Percentiles rank a stretch among this genome's conserved stretches.
Conservation (phyloP, 2,113 vertebrate genomes). For the Pseudopodoces humilis region DNA sequence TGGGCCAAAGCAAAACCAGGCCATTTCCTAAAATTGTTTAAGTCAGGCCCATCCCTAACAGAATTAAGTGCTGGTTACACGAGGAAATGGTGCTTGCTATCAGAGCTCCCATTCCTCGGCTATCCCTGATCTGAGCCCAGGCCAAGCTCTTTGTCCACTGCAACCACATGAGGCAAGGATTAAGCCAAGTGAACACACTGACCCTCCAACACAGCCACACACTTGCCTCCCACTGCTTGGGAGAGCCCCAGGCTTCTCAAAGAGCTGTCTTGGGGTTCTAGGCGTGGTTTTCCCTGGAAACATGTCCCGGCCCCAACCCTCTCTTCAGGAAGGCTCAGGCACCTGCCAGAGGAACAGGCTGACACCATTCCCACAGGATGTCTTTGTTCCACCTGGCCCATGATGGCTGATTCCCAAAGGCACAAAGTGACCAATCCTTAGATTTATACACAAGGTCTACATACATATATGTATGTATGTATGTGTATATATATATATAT, state of each 20-base stretch:
- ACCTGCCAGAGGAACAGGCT: not conserved
- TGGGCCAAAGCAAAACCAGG: not conserved
- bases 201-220: not conserved
- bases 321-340: not conserved
- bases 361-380: not conserved
- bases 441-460: conserved; percentile 43
- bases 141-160: not conserved
- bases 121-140: not conserved
- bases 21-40: not conserved
- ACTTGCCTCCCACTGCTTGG: not conserved
- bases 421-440: conserved; percentile 57
- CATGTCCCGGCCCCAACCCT: rapidly evolving
- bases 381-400: not conserved
- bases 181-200: not conserved
- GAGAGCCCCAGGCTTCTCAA: not conserved
- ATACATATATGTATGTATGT: not conserved
- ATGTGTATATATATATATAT: not conserved
- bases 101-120: not conserved
- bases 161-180: not conserved
- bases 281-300: not conserved
- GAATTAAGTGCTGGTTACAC: conserved; percentile 59
- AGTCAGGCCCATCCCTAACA: not conserved
- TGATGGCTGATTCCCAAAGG: conserved; percentile 50
- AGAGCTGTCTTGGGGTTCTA: not conserved
- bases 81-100: not conserved